These are phyloP conservation scores for Crepidodera aurea DNA, from an alignment of 2,888 invertebrate genomes.

Conservation along the genomic window DNA sequence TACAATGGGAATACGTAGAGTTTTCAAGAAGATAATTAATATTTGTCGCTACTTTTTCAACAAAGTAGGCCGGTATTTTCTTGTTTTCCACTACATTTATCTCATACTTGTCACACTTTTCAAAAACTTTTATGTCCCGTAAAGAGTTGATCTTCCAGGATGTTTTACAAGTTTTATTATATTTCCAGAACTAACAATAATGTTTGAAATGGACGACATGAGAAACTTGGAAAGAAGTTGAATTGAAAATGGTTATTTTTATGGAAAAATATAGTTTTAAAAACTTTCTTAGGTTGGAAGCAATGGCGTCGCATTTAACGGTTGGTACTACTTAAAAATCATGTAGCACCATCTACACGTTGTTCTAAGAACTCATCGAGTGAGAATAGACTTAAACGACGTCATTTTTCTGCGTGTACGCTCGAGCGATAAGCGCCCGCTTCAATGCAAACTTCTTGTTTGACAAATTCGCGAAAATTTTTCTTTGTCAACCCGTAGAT, in stretches of 20 bases:
- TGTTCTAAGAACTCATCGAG: no score
- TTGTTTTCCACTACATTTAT: constrained; percentile 15
- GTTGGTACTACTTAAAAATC: no score
- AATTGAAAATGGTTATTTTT: neutral
- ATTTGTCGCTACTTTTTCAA: constrained; percentile 13
- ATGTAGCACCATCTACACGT: no score
- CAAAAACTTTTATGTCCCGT: constrained; percentile 10
- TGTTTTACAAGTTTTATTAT: constrained; percentile 2
- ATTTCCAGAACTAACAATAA: neutral
- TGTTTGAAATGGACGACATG: neutral
- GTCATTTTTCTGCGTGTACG: no score
- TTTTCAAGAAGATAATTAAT: constrained; percentile 5
- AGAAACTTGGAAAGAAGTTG: neutral
- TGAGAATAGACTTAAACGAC: no score
- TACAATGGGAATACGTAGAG: neutral
- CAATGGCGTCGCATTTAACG: no score
- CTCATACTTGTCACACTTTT: constrained; percentile 9
- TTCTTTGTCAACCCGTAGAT: constrained; percentile 3
- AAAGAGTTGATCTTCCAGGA: neutral
- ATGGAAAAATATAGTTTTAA: no score
- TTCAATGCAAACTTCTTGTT: no score
- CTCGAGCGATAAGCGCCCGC: no score
- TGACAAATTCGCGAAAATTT: constrained; percentile 2
- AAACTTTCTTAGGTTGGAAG: no score
- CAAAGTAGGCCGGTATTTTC: constrained; percentile 8